These are phyloP conservation scores for Scaptomyza pallida DNA, from an alignment of 1,140 invertebrate genomes.

Conservation along the genomic window DNA sequence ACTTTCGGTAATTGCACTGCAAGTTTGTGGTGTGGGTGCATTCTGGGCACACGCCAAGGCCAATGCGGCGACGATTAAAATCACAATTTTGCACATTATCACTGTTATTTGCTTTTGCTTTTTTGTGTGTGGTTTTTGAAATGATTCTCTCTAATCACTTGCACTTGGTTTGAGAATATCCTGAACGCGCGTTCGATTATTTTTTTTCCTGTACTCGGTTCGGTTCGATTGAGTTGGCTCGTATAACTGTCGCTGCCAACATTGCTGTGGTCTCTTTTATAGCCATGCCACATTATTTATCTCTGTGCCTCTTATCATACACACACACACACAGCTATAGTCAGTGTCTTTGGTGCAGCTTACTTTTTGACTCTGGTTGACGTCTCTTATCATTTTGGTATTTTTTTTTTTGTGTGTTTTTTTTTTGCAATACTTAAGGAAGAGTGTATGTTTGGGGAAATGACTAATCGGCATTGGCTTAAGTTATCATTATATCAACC, in stretches of 20 bases:
- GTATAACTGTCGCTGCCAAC: slow-evolving; percentile 30
- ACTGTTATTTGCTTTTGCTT: slow-evolving; percentile 2
- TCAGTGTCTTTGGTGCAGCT: slow-evolving; percentile 39
- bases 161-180: slow-evolving; percentile 1
- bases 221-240: slow-evolving; percentile 18
- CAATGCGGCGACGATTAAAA: slow-evolving; percentile 47
- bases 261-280: slow-evolving; percentile 37
- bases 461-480: slow-evolving; percentile 35
- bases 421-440: slow-evolving; percentile 2
- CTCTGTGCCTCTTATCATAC: slow-evolving; percentile 19
- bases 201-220: not conserved
- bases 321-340: not conserved
- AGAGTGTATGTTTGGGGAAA: not conserved
- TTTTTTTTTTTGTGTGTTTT: slow-evolving; percentile 13
- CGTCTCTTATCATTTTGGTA: slow-evolving; percentile 32
- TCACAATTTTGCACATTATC: slow-evolving; percentile 67
- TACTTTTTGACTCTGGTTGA: slow-evolving; percentile 28
- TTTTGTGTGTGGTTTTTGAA: not conserved
- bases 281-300: slow-evolving; percentile 16
- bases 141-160: slow-evolving; percentile 6
- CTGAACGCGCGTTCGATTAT: slow-evolving; percentile 1
- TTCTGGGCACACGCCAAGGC: slow-evolving; percentile 30
- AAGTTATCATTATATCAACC: slow-evolving; percentile 3
- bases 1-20: slow-evolving; percentile 15
- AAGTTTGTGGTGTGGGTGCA: slow-evolving; percentile 4